phyloP scores from a whole-genome alignment of 2,113 vertebrate species.

The Vicugna pacos region DNA sequence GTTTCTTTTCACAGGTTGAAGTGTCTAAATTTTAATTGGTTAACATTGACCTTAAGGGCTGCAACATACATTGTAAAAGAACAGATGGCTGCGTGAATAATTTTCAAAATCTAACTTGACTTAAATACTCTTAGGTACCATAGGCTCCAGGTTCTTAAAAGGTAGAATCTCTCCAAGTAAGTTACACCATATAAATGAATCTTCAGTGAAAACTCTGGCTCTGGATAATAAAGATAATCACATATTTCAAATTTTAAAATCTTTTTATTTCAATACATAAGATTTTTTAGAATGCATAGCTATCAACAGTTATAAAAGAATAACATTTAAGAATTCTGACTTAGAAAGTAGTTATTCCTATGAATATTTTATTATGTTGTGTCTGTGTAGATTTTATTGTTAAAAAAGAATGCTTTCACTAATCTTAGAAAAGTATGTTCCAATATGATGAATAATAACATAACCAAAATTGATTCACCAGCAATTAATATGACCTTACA shows the following conservation, averaged over 20 bases:
- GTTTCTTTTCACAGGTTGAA: not conserved
- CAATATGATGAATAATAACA: conserved; percentile 41
- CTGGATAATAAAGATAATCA: not conserved
- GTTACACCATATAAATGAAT: not conserved
- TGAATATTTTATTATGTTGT: conserved; percentile 16
- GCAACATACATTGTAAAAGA: not conserved
- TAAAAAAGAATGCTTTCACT: conserved; percentile 30
- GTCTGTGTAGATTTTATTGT: not conserved
- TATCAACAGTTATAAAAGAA: not conserved
- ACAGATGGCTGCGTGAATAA: not conserved
- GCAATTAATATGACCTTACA: not conserved
- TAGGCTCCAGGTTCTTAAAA: not conserved
- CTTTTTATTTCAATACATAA: not conserved
- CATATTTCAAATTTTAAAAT: not conserved
- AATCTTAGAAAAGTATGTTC: conserved; percentile 13
- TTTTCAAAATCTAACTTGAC: not conserved
- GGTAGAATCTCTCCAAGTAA: not conserved
- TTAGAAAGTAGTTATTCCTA: conserved; percentile 6
- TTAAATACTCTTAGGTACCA: not conserved
- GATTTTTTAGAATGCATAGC: not conserved
- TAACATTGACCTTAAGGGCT: not conserved
- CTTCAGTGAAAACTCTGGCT: not conserved
- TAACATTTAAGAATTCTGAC: not conserved
- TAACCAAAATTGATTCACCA: conserved; percentile 56
- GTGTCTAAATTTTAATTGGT: not conserved